Base-by-base conservation (phyloP, 2,888 invertebrate species). In the Leptogaster cylindrica region DNA sequence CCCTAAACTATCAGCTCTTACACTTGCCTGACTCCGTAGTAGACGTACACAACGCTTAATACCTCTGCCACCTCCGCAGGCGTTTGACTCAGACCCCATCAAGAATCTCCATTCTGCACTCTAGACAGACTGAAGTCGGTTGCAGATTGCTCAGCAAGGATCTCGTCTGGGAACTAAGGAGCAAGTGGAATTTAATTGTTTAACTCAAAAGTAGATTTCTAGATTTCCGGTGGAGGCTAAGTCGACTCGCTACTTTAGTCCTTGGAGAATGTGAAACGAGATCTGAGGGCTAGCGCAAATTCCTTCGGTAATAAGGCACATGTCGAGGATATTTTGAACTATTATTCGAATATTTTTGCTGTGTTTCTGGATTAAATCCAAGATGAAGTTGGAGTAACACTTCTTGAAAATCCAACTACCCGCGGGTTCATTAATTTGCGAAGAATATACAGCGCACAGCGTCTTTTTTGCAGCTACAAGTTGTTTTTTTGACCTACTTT, bases 111-210 rank as follows among this genome's bases (percentile, higher is more conserved):
- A 14, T 41, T 41, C 33, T 52, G 52, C 52, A 52, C 25, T 41
- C 41, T n/a, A n/a, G n/a, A n/a, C 12, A 33, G 55, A 36, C 27
- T 55, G 55, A 33, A 55, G 39, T 23, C 3, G 10, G 23, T 39
- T 41, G 10, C 39, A 31, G 58, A 20, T 25, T 20, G 23, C 20
- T 23, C 18, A 25, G 39, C 25, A 12, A 10, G 58, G 14, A 16
- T 6, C 58, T 12, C 3, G 25, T 25, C 39, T 12, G 27, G 14
- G 25, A 39, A 36, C 36, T 25, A 12, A 6, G 58, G 25, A 41
- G 58, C 58, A 58, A 58, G 41, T 58, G 58, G 58, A 39, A 58
- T 58, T 58, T 58, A 58, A 58, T 58, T 58, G 58, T 58, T 58
- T 58, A 41, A 58, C 58, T 58, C 41, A 36, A 58, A 58, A 58